phyloP scores from a whole-genome alignment of 2,113 vertebrate genomes.

The Lophius piscatorius region DNA sequence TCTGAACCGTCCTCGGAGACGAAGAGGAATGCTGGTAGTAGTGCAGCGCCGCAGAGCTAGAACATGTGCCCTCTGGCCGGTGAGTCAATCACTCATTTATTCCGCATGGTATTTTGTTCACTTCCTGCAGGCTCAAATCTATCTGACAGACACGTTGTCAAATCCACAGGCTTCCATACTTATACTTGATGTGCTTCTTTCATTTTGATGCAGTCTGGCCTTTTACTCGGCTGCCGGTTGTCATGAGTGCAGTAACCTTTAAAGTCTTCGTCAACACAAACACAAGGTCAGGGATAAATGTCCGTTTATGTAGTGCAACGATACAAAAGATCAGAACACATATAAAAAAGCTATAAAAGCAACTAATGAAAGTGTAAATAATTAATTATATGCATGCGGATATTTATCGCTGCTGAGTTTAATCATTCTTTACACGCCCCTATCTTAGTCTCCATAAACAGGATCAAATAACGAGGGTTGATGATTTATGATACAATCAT shows the following conservation, averaged over 20 bases:
- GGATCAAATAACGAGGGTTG: no score
- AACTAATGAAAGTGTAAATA: background rate
- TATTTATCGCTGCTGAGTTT: background rate
- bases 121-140: background rate
- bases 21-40: background rate
- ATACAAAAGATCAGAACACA: background rate
- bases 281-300: background rate
- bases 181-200: background rate
- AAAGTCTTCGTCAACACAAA: background rate
- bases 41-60: background rate
- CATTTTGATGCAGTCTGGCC: background rate
- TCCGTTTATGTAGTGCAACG: background rate
- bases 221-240: background rate
- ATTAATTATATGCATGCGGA: background rate
- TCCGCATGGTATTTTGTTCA: background rate
- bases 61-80: background rate
- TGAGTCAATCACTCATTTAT: constrained; percentile 13
- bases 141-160: constrained; percentile 3
- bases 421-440: background rate
- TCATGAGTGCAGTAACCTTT: background rate
- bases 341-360: background rate
- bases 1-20: constrained; percentile 1
- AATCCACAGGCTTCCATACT: background rate
- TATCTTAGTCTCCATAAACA: no score
- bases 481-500: background rate